phyloP scores from a whole-genome alignment of 1,140 invertebrate species.

The Marisa cornuarietis region DNA sequence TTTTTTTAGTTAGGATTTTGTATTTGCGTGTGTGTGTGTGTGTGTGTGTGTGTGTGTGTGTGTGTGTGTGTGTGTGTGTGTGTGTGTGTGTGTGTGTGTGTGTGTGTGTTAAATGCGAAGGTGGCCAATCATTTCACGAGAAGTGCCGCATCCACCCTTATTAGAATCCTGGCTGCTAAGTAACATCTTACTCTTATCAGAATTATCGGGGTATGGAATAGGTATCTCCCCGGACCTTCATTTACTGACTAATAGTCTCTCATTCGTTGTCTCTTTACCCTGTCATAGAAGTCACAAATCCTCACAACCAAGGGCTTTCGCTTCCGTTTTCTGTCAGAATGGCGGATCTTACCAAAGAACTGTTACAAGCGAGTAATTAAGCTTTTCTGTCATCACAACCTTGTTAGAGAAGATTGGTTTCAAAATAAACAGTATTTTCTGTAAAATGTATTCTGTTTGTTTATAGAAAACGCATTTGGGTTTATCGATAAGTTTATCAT shows the following conservation, averaged over 20 bases:
- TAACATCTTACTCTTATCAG: neutral
- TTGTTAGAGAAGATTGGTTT: no score
- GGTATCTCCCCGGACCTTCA: neutral
- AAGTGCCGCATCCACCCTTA: neutral
- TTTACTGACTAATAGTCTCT: no score
- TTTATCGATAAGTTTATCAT: no score
- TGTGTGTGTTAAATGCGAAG: neutral
- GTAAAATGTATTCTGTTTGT: no score
- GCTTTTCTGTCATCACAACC: no score
- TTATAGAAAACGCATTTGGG: no score
- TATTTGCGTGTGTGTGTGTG: neutral
- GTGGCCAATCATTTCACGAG: neutral
- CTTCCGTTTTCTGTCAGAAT: no score
- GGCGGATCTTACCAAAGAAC: no score
- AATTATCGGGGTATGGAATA: neutral
- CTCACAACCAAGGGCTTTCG: no score
- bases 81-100: conserved; percentile 1
- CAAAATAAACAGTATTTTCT: no score
- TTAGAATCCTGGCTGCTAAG: neutral
- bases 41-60: neutral
- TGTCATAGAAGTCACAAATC: neutral
- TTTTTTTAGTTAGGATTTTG: neutral
- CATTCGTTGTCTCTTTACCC: no score
- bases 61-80: conserved; percentile 6
- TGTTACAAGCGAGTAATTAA: no score